These are phyloP conservation scores for Belonocnema kinseyi DNA, from an alignment of 1,140 invertebrate species.

Conservation along the genomic window DNA sequence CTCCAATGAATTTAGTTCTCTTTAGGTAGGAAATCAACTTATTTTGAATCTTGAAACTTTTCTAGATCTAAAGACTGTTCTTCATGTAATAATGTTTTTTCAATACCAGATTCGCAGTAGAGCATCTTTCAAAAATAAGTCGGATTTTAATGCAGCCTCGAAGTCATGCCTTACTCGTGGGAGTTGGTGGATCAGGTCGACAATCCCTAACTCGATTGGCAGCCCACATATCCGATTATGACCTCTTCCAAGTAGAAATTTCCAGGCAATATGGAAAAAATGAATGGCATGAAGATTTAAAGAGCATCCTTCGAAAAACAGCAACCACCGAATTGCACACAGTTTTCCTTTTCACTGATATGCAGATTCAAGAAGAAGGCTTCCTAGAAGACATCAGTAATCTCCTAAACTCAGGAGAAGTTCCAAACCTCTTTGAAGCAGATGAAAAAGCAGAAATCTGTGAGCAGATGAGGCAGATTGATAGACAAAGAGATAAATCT, in stretches of 20 bases:
- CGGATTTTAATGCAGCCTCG: conserved; percentile 93
- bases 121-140: conserved; percentile 94
- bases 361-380: conserved; percentile 94
- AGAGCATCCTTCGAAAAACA: conserved; percentile 87
- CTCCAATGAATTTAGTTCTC: conserved; percentile 96
- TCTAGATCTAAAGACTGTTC: background rate
- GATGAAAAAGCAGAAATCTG: conserved; percentile 95
- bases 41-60: background rate
- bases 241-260: conserved; percentile 94
- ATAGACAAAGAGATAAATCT: conserved; percentile 91
- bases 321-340: conserved; percentile 89
- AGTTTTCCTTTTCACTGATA: conserved; percentile 93
- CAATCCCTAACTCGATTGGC: conserved; percentile 93
- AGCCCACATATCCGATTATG: conserved; percentile 94
- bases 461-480: conserved; percentile 95
- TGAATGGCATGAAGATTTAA: conserved; percentile 95
- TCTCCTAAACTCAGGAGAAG: conserved; percentile 93
- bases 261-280: conserved; percentile 87
- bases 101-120: conserved; percentile 88
- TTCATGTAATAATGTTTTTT: background rate
- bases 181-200: conserved; percentile 93
- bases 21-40: conserved; percentile 81
- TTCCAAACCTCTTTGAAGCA: conserved; percentile 91
- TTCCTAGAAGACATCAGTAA: conserved; percentile 97
- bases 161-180: conserved; percentile 89